Evolutionary conservation across 2,113 vertebrate species (phyloP), one percentile per base, ranked within the genome.

Genomic region (Sardina pilchardus): DNA sequence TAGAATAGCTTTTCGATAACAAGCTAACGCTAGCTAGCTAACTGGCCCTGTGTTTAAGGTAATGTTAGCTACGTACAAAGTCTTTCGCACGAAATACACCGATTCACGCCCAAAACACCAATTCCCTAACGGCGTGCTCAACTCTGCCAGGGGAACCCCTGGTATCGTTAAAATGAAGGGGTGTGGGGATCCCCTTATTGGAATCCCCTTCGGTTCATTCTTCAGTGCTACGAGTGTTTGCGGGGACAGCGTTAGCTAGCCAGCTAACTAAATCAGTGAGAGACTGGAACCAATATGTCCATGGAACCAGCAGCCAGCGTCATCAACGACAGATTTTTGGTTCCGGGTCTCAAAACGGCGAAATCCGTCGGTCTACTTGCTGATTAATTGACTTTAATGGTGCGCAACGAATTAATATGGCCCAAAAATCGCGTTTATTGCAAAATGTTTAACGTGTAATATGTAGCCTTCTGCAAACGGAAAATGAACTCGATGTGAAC

Each of bases 221-320:
- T 78, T 50, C 47, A 85, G 47, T 63, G 82, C 36, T 84, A 67
- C 36, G 42, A 80, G 48, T 53, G 82, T 42, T 34, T 78, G 83
- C 78, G 87, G 59, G 84, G 84, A 75, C 59, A 85, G 81, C 34
- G 87, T 81, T 48, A 84, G 86, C 83, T 84, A 71, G 45, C 47
- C 63, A 81, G 53, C 43, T 53, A 53, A 67, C 81, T 78, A 86
- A 43, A 43, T 85, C 71, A 36, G 30, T 78, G 71, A 78, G 30
- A 34, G 71, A 16, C 71, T 78, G 71, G 71, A 78, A 36, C 71
- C 71, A 78, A 78, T 78, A 78, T 78, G 71, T 78, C 71, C 71
- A 78, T 30, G 71, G 71, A 78, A 78, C 71, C 71, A 78, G 34
- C 30, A 78, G 71, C 14, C 26, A 78, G 71, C 71, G 71, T 78